Base-by-base conservation (phyloP, 2,888 invertebrate genomes). In the Alcis repandata region DNA sequence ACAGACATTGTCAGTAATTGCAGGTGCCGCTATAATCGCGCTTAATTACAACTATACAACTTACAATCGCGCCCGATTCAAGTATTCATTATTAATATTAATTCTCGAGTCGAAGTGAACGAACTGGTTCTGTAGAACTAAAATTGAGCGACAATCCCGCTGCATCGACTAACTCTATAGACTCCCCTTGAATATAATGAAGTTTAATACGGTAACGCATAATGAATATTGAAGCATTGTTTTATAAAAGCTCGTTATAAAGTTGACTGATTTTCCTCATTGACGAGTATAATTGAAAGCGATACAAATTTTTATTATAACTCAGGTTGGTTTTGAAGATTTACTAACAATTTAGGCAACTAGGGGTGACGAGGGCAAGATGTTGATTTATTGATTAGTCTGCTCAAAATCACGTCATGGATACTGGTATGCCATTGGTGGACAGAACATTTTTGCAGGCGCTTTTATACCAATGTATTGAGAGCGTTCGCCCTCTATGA, bases 61-160 rank as follows among this genome's bases (percentile, higher is more conserved):
- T 85, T 83, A 88, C 88, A 89, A 88, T 87, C 87, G 88, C 85
- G 88, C 85, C 85, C 82, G 88, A 87, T 90, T 89, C 86, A 86
- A 88, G 86, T 88, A 87, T 88, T 89, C 89, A 87, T 88, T 90
- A 89, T 90, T 89, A 88, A 88, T 88, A 91, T 90, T 90, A 90
- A 90, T 88, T 88, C 84, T 83, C 87, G 84, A 87, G 86, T 33
- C 54, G 38, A 43, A 41, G 43, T 20, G 17, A 15, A 86, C 84
- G 86, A 90, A 90, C 90, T 80, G 87, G 90, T 91, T 89, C 79
- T 36, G 51, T 51, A 36, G 75, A 75, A 79, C 79, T 79, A 79
- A 49, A 33, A 68, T 79, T 79, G 79, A 38, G n/a, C 70, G 68
- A 73, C 79, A 75, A 76, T 70, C 67, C 73, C 74, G 54, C 67